Percentiles rank a stretch among this genome's conserved stretches.
Conservation (phyloP, 2,797 vertebrate genomes). For the Melanotaenia boesemani region DNA sequence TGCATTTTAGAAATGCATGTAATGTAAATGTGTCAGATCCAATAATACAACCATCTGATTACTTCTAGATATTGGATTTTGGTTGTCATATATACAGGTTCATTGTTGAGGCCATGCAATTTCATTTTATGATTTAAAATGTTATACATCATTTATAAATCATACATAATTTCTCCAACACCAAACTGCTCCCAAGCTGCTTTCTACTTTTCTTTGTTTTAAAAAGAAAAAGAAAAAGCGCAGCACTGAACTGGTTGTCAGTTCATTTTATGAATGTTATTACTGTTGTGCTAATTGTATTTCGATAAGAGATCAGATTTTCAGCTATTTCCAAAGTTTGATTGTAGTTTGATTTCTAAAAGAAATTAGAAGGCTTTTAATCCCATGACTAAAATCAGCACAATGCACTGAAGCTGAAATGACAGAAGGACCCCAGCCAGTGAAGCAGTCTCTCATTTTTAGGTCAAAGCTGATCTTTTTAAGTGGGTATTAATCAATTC, state of each 20-base stretch:
- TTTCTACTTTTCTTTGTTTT: neutral
- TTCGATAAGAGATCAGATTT: neutral
- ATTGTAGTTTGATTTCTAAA: neutral
- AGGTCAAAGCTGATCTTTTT: neutral
- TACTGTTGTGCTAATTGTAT: neutral
- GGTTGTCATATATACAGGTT: neutral
- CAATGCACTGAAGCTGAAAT: neutral
- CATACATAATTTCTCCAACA: neutral
- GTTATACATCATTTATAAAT: neutral
- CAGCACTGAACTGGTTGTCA: neutral
- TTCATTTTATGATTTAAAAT: neutral
- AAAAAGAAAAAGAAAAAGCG: neutral
- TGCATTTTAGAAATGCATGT: no score
- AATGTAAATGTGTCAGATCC: neutral
- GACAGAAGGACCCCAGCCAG: neutral
- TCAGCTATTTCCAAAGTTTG: neutral
- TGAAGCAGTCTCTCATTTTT: neutral
- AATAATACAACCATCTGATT: neutral
- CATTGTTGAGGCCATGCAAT: neutral
- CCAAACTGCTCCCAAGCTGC: neutral
- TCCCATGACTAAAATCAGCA: neutral
- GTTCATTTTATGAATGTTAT: constrained; percentile 4
- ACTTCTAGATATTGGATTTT: neutral
- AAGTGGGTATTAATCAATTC: neutral
- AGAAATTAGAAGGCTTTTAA: neutral